phyloP scores from a whole-genome alignment of 1,140 invertebrate genomes.

The Sycophila sp. region DNA sequence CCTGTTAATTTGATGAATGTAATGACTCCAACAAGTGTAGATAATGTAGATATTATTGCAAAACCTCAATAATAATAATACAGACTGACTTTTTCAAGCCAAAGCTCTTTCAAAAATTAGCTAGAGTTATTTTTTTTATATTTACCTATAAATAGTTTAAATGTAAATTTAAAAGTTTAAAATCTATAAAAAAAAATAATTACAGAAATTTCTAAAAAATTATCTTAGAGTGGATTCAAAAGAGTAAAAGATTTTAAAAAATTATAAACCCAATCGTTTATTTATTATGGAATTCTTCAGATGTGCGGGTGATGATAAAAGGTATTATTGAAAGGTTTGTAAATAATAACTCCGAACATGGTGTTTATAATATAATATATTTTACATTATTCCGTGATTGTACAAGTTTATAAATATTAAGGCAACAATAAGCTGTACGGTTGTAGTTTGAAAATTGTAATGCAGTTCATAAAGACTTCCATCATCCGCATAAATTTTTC shows the following conservation, averaged over 20 bases:
- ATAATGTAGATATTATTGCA: constrained; percentile 43
- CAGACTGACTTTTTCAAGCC: not conserved
- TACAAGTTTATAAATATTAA: constrained; percentile 43
- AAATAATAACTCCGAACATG: constrained; percentile 1
- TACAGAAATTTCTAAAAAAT: too few species aligned
- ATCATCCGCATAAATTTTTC: too few species aligned
- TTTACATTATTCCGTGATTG: constrained; percentile 41
- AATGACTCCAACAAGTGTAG: constrained; percentile 40
- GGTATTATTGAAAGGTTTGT: too few species aligned
- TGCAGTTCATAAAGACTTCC: constrained; percentile 28
- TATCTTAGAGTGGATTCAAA: too few species aligned
- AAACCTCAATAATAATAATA: constrained; percentile 44
- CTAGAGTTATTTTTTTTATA: not conserved
- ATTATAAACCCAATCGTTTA: too few species aligned
- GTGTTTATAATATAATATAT: constrained; percentile 35
- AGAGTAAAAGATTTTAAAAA: too few species aligned
- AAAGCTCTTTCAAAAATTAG: too few species aligned
- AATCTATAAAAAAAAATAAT: not conserved
- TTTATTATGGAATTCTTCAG: too few species aligned
- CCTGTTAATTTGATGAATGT: constrained; percentile 51
- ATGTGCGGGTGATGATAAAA: too few species aligned
- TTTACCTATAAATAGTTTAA: not conserved
- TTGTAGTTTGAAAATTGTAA: constrained; percentile 18
- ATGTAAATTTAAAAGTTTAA: not conserved
- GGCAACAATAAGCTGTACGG: constrained; percentile 39